Percentiles rank a stretch among this genome's conserved stretches.
phyloP scores from a whole-genome alignment of 2,797 vertebrate genomes.

The Dicrostonyx torquatus region DNA sequence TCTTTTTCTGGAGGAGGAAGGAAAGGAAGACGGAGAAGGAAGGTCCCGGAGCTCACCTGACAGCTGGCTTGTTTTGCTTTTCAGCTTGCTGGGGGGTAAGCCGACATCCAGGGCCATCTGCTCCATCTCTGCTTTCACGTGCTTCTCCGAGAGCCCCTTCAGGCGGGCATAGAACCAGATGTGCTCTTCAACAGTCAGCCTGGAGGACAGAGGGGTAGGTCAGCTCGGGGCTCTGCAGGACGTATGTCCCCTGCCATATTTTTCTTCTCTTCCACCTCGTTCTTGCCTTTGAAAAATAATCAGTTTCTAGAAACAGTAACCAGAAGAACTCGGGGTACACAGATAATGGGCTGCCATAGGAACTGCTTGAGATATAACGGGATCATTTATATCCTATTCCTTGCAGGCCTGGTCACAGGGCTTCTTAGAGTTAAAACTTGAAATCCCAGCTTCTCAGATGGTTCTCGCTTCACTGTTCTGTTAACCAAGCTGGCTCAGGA shows the following conservation, averaged over 20 bases:
- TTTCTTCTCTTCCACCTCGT: background rate
- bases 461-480: background rate
- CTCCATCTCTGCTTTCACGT: slow-evolving; percentile 95
- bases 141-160: slow-evolving; percentile 94
- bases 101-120: slow-evolving; percentile 96
- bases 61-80: slow-evolving; percentile 92
- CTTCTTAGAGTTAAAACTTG: background rate
- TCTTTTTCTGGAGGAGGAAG: background rate
- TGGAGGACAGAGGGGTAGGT: slow-evolving; percentile 77
- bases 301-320: slow-evolving; percentile 31
- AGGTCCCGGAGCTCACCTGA: slow-evolving; percentile 89
- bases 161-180: slow-evolving; percentile 98
- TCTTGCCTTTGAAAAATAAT: background rate
- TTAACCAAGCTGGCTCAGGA: background rate
- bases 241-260: background rate
- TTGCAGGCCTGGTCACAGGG: background rate
- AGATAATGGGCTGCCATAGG: background rate
- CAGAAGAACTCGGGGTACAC: background rate
- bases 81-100: slow-evolving; percentile 93
- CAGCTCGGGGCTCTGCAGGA: background rate
- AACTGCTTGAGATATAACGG: background rate
- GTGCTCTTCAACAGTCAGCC: slow-evolving; percentile 98
- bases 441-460: background rate
- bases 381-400: background rate
- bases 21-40: background rate